Evolutionary conservation across 2,888 invertebrate species (phyloP), one percentile per base, ranked within the genome.

Genomic region (Thecocarcelia acutangulata): DNA sequence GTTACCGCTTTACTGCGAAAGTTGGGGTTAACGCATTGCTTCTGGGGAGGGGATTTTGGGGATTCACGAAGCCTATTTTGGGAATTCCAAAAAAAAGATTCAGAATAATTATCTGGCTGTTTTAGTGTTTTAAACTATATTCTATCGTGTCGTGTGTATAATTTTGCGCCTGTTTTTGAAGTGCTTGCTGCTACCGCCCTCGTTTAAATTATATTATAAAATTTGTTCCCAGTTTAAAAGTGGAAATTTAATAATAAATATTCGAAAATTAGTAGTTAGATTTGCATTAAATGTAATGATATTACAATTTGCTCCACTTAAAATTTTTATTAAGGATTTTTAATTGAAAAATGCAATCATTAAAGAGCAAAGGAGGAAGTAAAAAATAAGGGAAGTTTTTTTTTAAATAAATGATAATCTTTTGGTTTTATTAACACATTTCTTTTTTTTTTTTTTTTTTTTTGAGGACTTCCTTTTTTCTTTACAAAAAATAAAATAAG

Each of bases 221-320:
- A 12, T 4, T 40, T 21, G 37, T 17, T 9, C 8, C 1, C 2
- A 17, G 19, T 63, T 54, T 58, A 61, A 17, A 13, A 11, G 3
- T 58, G 50, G 28, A 13, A 56, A 68, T 61, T 76, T 63, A 48
- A 28, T 68, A 72, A 81, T 66, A 73, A 69, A 78, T 52, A 40
- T 37, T 64, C 46, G 44, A 81, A 52, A 82, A 78, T 82, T 69
- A 74, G 69, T 78, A 82, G 78, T 82, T 82, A 56, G 70, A 78
- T 78, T 78, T 78, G 66, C 69, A 44, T 70, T 74, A 78, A 82
- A 74, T 74, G 40, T 74, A 77, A 82, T 69, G 17, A 64, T 77
- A 81, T 82, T 78, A 77, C 61, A 28, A 11, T 4, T 12, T 19
- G 21, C 44, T 17, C 52, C 50, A 37, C 56, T 33, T 13, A 33